Base-by-base conservation (phyloP, 2,888 invertebrate species). In the Ferrisia virgata region DNA sequence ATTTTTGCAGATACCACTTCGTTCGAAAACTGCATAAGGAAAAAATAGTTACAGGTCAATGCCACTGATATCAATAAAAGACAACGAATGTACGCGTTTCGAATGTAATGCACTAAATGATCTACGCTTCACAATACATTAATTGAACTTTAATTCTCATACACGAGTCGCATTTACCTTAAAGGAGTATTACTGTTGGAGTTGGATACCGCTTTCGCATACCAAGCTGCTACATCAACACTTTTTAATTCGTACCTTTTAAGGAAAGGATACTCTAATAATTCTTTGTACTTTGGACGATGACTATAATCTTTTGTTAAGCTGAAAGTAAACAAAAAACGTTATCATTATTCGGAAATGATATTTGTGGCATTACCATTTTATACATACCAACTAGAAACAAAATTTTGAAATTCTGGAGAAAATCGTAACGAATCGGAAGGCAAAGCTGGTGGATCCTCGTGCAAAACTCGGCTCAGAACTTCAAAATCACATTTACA, bases 401-500 rank as follows among this genome's bases (percentile, higher is more conserved):
- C 96, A 90, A 98, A 98, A 87, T 93, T 92, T 88, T 94, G 93
- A 90, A 98, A 97, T 88, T 97, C 95, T 72, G 91, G 90, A 85
- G 94, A 93, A 89, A 97, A 98, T 85, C 92, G 91, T 11, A n/a
- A 53, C 87, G 91, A 91, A 86, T 94, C 93, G 47, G 91, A 89
- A 0, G 98, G 97, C 88, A 98, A 90, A 87, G 92, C 91, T 9
- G 97, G 97, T 36, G 97, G 96, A 87, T 95, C 96, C 86, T 96
- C 94, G 87, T 94, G 93, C 88, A 99, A 92, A 87, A 98, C 97
- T 91, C 94, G 94, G 82, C 96, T 94, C 87, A 98, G 92, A 84
- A 98, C 97, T 91, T 99, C 99, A 90, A 99, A 99, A 90, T 99
- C 99, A 88, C 96, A 97, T 90, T 95, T 94, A 89, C 98, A 98